Conservation (phyloP, 2,888 invertebrate genomes). For the Eurytoma californica region DNA sequence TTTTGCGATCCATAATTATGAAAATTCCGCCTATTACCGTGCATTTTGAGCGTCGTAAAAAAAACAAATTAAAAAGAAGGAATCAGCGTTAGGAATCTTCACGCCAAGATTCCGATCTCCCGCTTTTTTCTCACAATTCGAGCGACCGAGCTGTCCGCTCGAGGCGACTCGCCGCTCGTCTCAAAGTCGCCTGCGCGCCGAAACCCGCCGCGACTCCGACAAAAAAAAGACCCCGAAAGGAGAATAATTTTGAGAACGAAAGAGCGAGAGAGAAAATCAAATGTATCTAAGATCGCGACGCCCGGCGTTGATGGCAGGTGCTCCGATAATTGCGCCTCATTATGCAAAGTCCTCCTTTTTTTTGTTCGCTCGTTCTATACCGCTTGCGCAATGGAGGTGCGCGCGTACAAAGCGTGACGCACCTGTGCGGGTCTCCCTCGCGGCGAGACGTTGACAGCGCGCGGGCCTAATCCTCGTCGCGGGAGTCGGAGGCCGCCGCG, state of each 20-base stretch:
- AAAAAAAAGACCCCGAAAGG: constrained; percentile 16
- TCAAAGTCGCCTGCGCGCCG: too few relatives aligned
- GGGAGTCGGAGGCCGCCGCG: constrained; percentile 68
- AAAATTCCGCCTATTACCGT: too few relatives aligned
- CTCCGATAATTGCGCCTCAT: constrained; percentile 48
- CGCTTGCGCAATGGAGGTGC: constrained; percentile 11
- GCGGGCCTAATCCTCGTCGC: constrained; percentile 57
- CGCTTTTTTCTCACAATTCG: constrained; percentile 39
- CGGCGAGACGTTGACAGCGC: constrained; percentile 5
- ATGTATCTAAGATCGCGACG: constrained; percentile 45
- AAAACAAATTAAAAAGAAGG: neutral
- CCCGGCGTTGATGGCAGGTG: constrained; percentile 34
- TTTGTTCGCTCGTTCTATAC: constrained; percentile 21
- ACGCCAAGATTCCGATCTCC: constrained; percentile 38
- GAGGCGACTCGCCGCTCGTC: neutral
- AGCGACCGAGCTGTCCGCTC: constrained; percentile 24
- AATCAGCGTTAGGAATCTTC: constrained; percentile 15
- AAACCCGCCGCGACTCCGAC: too few relatives aligned
- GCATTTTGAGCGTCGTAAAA: neutral
- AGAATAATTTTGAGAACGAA: neutral
- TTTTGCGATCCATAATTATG: too few relatives aligned
- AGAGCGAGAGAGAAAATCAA: constrained; percentile 44
- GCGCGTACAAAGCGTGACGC: constrained; percentile 8
- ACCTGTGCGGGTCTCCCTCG: constrained; percentile 37
- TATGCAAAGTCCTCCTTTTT: constrained; percentile 46